Base-by-base conservation (phyloP, 2,797 vertebrate species). In the Rhinatrema bivittatum region DNA sequence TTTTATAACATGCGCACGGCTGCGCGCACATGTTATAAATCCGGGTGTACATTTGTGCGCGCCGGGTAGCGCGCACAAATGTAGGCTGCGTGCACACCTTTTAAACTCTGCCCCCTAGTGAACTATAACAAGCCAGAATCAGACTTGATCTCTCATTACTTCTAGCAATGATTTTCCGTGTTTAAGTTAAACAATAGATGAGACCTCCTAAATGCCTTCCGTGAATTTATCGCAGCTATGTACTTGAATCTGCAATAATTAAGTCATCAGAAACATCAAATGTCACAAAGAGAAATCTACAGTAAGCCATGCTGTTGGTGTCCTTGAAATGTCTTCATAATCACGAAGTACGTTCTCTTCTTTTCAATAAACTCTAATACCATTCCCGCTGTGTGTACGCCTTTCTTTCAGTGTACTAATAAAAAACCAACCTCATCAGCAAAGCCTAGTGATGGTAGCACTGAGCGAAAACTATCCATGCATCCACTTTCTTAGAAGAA, bases 321-420 rank as follows among this genome's bases (percentile, higher is more conserved):
- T 79, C 83, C 86, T 90, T 90, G 83, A 88, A 82, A 84, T 25
- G 68, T 84, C 83, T 87, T 86, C 76, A 81, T 86, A 66, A 60
- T 59, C 50, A 53, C 42, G 42, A 4, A 1, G 20, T 34, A 16
- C 31, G 43, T 55, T 70, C 62, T 68, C 60, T 75, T 72, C 62
- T 54, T 68, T 58, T 69, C 47, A 29, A 10, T 42, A 34, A 70
- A 56, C 68, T 49, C 44, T 63, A 58, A 48, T 46, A 32, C 77
- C 71, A 78, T 58, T 57, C 60, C 33, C 63, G 52, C 32, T 50
- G 53, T 56, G 31, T 27, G 51, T 58, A 64, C 67, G 44, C 38
- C 54, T 34, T 48, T 69, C 46, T 37, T 16, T 48, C 56, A 61
- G 32, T 48, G 56, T 4, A 42, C 36, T n/a, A n/a, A n/a, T n/a